Conservation (phyloP, 2,888 invertebrate species). For the Macrosoma leucophasiata region DNA sequence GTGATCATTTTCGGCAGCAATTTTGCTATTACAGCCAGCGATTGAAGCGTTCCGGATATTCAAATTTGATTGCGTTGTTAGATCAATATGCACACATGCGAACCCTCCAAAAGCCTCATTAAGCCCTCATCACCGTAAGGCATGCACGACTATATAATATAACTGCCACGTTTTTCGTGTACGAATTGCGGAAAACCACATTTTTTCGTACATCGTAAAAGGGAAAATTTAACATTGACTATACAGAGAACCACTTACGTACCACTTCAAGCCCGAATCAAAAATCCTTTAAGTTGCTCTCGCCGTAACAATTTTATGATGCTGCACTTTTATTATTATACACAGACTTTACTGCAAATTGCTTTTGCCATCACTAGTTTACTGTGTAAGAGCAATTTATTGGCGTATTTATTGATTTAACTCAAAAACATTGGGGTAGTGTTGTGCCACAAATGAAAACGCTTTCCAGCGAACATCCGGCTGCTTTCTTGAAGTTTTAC, state of each 20-base stretch:
- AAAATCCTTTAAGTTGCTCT: constrained; percentile 16
- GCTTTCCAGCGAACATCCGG: too few species aligned
- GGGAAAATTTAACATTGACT: constrained; percentile 14
- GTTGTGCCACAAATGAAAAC: too few species aligned
- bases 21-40: too few species aligned
- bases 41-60: too few species aligned
- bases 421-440: too few species aligned
- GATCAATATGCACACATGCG: too few species aligned
- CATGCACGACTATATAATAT: constrained; percentile 13
- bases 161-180: constrained; percentile 13
- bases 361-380: constrained; percentile 4
- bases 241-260: constrained; percentile 12
- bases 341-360: constrained; percentile 12
- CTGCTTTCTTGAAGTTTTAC: too few species aligned
- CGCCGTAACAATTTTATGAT: constrained; percentile 14
- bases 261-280: constrained; percentile 14
- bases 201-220: constrained; percentile 12
- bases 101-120: constrained; percentile 20
- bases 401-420: too few species aligned
- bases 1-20: too few species aligned
- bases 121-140: constrained; percentile 21
- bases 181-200: constrained; percentile 12
- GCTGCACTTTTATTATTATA: constrained; percentile 14
- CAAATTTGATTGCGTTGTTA: too few species aligned
- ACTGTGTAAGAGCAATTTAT: too few species aligned